Base-by-base conservation (phyloP, 1,140 invertebrate species). In the Epicauta chinensis region DNA sequence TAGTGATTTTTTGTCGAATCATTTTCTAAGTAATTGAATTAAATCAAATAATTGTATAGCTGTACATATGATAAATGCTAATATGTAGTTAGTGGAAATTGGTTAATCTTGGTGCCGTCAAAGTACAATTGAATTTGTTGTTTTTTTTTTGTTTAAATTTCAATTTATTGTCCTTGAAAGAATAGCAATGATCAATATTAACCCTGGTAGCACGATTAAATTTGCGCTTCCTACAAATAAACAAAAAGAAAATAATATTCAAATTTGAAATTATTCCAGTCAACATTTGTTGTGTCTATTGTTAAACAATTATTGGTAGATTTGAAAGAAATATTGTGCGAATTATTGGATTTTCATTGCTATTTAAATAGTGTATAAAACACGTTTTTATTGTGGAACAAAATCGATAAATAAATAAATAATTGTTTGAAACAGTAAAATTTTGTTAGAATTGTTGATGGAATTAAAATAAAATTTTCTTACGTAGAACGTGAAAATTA, bases 161-260 rank as follows among this genome's bases (percentile, higher is more conserved):
- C 14, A 47, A 37, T 47, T 29, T 37, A 47, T 13, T 47, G 16
- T 37, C 34, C 34, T 47, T 38, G 45, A 47, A 13, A 47, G 14
- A 23, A 34, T 17, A 12, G 45, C 38, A 13, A 39, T 39, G 35
- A 49, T 49, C 23, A 49, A 40, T 38, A 49, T 10, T 40, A 49
- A 15, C 40, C 46, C 46, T 12, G 46, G 46, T 38, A 49, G 17
- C 16, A 49, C 46, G 12, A 38, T n/a, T 17, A 49, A 49, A 36
- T 49, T 49, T 10, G 46, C 39, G 17, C 40, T 36, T 12, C 46
- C 46, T 49, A 39, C 12, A 49, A 48, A 16, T 16, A 16, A 17
- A 41, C 2, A 23, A 11, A 43, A 14, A n/a, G 32, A n/a, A n/a
- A 9, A 34, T n/a, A n/a, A 34, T 9, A 34, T n/a, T 1, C 3